Evolutionary conservation across 2,113 vertebrate genomes (phyloP).

Genomic region (Neotoma lepida): DNA sequence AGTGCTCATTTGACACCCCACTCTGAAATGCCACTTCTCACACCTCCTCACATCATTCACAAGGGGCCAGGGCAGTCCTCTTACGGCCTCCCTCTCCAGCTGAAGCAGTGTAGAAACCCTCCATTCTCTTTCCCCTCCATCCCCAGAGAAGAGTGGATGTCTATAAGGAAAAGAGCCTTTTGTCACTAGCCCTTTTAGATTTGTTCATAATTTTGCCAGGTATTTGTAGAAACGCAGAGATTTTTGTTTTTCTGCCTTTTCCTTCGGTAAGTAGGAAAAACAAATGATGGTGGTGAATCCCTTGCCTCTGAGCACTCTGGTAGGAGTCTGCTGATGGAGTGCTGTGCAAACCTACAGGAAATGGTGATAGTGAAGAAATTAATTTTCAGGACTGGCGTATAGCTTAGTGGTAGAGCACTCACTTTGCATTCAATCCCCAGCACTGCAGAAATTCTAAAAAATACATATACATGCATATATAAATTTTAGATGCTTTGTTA

Average conservation of each 20-base stretch:
- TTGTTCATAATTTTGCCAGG: constrained; percentile 47
- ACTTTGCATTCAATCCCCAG: background rate
- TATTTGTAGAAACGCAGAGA: constrained; percentile 41
- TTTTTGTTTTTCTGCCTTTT: constrained; percentile 48
- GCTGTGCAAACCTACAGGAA: background rate
- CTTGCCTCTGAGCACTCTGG: background rate
- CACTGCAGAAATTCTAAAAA: background rate
- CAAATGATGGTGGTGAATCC: background rate
- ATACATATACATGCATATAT: background rate
- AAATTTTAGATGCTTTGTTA: constrained; percentile 34
- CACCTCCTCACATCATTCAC: background rate
- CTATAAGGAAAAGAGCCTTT: constrained; percentile 47
- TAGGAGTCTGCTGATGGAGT: background rate
- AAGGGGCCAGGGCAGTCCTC: background rate
- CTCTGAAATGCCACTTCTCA: background rate
- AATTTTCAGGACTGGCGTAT: background rate
- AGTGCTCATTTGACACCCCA: background rate
- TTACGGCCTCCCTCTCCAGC: background rate
- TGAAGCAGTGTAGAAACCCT: constrained; percentile 2
- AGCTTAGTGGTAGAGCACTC: background rate
- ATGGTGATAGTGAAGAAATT: background rate
- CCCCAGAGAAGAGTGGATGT: background rate
- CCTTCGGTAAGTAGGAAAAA: background rate
- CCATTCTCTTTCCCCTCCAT: background rate
- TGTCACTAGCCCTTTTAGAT: constrained; percentile 5